phyloP scores from a whole-genome alignment of 2,888 invertebrate species.

The Lasioglossum malachurum region DNA sequence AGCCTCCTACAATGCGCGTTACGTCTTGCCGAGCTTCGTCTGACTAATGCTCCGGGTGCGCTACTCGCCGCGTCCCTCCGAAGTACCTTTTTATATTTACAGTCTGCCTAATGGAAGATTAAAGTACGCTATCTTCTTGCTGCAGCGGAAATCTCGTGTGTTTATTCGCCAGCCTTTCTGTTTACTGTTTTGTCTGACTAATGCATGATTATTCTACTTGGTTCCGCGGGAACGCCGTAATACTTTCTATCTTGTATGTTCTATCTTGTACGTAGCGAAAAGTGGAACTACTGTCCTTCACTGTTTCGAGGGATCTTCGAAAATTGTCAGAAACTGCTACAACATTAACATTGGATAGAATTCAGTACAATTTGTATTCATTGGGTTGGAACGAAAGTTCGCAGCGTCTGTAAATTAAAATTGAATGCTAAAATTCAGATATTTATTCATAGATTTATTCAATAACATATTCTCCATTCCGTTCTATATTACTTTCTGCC shows the following conservation, averaged over 20 bases:
- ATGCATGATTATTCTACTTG: not conserved
- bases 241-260: not conserved
- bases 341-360: too few relatives aligned
- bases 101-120: not conserved
- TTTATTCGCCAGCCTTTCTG: not conserved
- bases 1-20: not conserved
- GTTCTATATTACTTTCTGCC: too few relatives aligned
- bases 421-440: too few relatives aligned
- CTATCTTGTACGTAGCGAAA: not conserved
- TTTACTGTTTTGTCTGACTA: not conserved
- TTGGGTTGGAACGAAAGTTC: too few relatives aligned
- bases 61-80: not conserved
- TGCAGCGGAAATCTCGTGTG: not conserved
- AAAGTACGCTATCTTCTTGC: not conserved
- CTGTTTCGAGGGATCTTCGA: not conserved
- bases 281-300: not conserved
- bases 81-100: slow-evolving; percentile 5
- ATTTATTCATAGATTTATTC: too few relatives aligned
- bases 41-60: not conserved
- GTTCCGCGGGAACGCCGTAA: not conserved
- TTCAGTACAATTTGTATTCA: too few relatives aligned
- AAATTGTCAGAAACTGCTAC: too few relatives aligned
- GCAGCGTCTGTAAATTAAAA: too few relatives aligned
- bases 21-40: not conserved
- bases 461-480: too few relatives aligned